phyloP scores from a whole-genome alignment of 2,797 vertebrate genomes.

The Yasuhikotakia modesta region DNA sequence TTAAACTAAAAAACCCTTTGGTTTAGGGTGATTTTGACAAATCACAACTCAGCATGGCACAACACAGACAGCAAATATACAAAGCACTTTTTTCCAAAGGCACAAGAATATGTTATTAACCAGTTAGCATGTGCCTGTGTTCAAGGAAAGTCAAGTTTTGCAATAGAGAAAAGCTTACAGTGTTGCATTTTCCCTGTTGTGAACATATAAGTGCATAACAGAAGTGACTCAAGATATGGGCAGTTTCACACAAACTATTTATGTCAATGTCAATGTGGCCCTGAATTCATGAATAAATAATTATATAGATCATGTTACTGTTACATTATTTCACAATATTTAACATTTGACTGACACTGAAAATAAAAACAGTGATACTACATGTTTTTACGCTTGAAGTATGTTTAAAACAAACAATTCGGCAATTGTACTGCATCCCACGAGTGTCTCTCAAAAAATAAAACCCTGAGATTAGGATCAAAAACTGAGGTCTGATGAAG shows the following conservation, averaged over 20 bases:
- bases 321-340: conserved; percentile 62
- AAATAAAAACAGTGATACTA: not conserved
- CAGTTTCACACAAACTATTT: conserved; percentile 27
- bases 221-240: conserved; percentile 45
- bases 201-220: conserved; percentile 54
- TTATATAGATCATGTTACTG: conserved; percentile 49
- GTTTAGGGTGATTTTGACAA: conserved; percentile 43
- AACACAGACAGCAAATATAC: conserved; percentile 30
- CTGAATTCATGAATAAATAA: conserved; percentile 67
- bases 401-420: conserved; percentile 35
- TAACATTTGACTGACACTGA: conserved; percentile 49
- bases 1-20: conserved; percentile 41
- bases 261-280: conserved; percentile 39
- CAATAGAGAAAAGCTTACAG: conserved; percentile 54
- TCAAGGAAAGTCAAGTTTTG: conserved; percentile 68
- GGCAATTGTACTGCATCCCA: conserved; percentile 1
- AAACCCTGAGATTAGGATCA: conserved; percentile 76
- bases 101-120: conserved; percentile 69
- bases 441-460: conserved; percentile 49
- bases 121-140: conserved; percentile 60
- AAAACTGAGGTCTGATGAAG: conserved; percentile 50
- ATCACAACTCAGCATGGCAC: conserved; percentile 31
- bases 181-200: conserved; percentile 41
- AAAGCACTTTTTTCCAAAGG: conserved; percentile 66
- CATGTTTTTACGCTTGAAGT: not conserved